Base-by-base conservation (phyloP, 2,113 vertebrate genomes). In the Marcusenius ussheri region DNA sequence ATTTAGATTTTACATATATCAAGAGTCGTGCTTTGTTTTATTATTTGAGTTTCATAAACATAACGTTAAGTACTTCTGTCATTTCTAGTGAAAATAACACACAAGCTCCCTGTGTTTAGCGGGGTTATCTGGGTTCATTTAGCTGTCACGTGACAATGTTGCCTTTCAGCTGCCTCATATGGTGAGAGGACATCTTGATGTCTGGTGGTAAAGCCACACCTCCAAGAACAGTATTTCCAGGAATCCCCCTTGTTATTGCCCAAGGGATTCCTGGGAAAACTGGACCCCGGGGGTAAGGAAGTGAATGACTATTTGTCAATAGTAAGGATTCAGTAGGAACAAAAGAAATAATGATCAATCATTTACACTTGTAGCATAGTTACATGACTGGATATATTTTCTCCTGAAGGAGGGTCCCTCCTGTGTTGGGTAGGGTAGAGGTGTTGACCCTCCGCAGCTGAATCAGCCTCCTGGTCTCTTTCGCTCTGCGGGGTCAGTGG, bases 191-290 rank as follows among this genome's bases (percentile, higher is more conserved):
- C 13, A 15, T 80, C 35, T 42, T 83, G 90, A 83, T 35, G 39
- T 87, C 70, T 74, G 39, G 97, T 88, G 56, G 98, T 94, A 31
- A 91, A 95, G 95, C 98, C 98, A 91, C 96, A 94, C 97, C 98
- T 97, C 97, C 97, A 99, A 99, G 98, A 99, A 99, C 98, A 99
- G 98, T 99, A 99, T 99, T 99, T 99, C 98, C 98, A 99, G 98
- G 98, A 99, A 99, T 99, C 98, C 98, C 98, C 97, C 94, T 96
- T 93, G 83, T 93, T 94, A 97, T 94, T 91, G 94, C 94, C 96
- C 94, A 98, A 99, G 98, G 98, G 98, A 99, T 99, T 99, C 98
- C 98, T 99, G 98, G 98, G 98, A 99, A 99, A 99, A 99, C 98
- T 99, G 98, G 98, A 99, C 98, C 98, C 97, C 95, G 97, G 98